Base-by-base conservation (phyloP, 2,888 invertebrate genomes). In the Troides aeacus region DNA sequence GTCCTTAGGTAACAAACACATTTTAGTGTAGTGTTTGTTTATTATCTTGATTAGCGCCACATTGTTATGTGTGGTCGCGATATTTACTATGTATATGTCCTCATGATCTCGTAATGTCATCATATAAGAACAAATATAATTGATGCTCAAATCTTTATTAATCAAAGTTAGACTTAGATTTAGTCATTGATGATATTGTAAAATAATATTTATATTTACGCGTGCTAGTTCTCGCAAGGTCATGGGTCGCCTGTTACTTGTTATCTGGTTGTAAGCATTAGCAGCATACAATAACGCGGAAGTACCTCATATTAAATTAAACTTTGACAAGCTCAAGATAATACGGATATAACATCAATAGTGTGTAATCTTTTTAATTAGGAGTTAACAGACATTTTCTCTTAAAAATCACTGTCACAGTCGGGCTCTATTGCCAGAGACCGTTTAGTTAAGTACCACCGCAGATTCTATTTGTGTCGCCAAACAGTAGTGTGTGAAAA, bases 171-270 rank as follows among this genome's bases (percentile, higher is more conserved):
- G 15, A 15, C n/a, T n/a, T 5, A 18, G 8, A n/a, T 53, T 53
- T 53, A 18, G 18, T 46, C 12, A 15, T 30, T 30, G 30, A 30
- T 53, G n/a, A 53, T n/a, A n/a, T n/a, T n/a, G 18, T 12, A n/a
- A 6, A n/a, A n/a, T n/a, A 53, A 53, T n/a, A 53, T 53, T 53
- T 53, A 53, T 53, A 53, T 2, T 53, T 53, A 53, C 53, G 53
- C 53, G 53, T 53, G 53, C 53, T 53, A 53, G 18, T 53, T 50
- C 53, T 53, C n/a, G n/a, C 53, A 53, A 53, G 53, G 53, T 53
- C 53, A 18, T 53, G 53, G 53, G n/a, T 53, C 1, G 53, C 53
- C n/a, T 12, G n/a, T 53, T n/a, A 53, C n/a, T 53, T 53, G 18
- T 18, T 53, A n/a, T 53, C 53, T 53, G 7, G 53, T 53, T n/a